Conservation (phyloP, 2,888 invertebrate species). For the Pollenia amentaria region DNA sequence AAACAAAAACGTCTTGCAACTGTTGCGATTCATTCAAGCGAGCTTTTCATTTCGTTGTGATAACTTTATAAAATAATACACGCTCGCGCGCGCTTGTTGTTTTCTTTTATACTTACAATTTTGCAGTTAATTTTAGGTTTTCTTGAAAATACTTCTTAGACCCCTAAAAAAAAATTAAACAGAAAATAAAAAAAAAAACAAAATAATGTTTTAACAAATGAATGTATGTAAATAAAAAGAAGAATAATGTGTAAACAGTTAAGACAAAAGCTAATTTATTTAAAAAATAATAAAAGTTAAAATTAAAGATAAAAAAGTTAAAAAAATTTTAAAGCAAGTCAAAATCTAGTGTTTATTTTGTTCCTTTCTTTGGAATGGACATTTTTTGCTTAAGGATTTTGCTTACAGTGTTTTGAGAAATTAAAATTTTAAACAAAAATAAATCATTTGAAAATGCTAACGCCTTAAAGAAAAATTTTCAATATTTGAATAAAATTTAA, state of each 20-base stretch:
- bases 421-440: not conserved
- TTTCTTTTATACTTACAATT: conserved; percentile 1
- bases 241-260: conserved; percentile 29
- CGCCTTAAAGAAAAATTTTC: conserved; percentile 17
- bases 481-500: not conserved
- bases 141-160: not conserved
- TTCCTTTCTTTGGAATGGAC: not conserved
- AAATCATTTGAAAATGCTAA: conserved; percentile 11
- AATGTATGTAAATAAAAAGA: conserved; percentile 20
- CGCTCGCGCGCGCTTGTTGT: conserved; percentile 78
- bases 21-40: conserved; percentile 83
- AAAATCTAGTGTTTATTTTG: not conserved
- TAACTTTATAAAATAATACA: conserved; percentile 82
- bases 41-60: conserved; percentile 85
- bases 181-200: conserved; percentile 33
- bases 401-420: not conserved
- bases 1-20: conserved; percentile 83
- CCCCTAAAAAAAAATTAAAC: conserved; percentile 7
- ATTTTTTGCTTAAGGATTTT: conserved; percentile 5
- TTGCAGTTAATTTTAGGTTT: conserved; percentile 29
- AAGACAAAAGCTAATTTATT: conserved; percentile 14
- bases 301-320: not conserved
- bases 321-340: not conserved
- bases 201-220: not conserved
- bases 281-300: not conserved